A percentile compares a stretch with the other conserved stretches of the same genome.
These are phyloP conservation scores for Chaetodon trifascialis DNA, from an alignment of 2,113 vertebrate genomes.

Conservation along the genomic window DNA sequence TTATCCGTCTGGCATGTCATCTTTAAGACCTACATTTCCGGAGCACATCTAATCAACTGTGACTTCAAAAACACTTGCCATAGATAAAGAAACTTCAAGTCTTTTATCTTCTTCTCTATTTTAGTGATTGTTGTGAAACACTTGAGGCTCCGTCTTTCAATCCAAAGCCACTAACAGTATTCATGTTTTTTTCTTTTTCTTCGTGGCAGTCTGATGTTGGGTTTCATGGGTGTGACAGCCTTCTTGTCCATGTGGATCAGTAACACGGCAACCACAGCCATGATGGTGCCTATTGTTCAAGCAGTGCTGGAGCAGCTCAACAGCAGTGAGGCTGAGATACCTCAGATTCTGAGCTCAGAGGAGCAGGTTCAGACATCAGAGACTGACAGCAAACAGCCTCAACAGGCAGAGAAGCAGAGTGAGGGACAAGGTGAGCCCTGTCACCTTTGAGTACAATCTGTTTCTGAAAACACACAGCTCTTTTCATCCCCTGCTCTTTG, in stretches of 20 bases:
- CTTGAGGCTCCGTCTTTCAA: background rate
- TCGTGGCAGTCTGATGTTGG: slow-evolving; percentile 91
- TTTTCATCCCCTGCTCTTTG: slow-evolving; percentile 1
- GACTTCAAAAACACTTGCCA: background rate
- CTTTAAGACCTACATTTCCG: background rate
- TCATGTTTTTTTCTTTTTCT: background rate
- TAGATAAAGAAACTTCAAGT: slow-evolving; percentile 20
- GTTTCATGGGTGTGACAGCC: slow-evolving; percentile 94
- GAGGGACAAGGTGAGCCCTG: slow-evolving; percentile 78
- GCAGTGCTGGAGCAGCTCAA: slow-evolving; percentile 91
- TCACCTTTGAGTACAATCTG: background rate
- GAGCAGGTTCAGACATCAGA: slow-evolving; percentile 72
- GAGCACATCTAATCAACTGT: slow-evolving; percentile 40
- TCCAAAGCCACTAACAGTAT: slow-evolving; percentile 2
- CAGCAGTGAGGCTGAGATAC: slow-evolving; percentile 69
- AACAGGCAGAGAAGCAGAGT: slow-evolving; percentile 67
- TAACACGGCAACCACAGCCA: slow-evolving; percentile 96
- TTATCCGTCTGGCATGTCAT: background rate
- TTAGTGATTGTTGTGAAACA: background rate
- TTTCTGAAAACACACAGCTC: background rate
- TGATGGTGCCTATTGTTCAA: slow-evolving; percentile 98
- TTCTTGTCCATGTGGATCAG: slow-evolving; percentile 99
- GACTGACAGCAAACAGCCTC: slow-evolving; percentile 66
- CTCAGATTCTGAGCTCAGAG: slow-evolving; percentile 69
- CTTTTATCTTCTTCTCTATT: background rate